A percentile compares a stretch with the other conserved stretches of the same genome.
Evolutionary conservation across 2,888 invertebrate genomes (phyloP).

Genomic region (Timema cristinae): DNA sequence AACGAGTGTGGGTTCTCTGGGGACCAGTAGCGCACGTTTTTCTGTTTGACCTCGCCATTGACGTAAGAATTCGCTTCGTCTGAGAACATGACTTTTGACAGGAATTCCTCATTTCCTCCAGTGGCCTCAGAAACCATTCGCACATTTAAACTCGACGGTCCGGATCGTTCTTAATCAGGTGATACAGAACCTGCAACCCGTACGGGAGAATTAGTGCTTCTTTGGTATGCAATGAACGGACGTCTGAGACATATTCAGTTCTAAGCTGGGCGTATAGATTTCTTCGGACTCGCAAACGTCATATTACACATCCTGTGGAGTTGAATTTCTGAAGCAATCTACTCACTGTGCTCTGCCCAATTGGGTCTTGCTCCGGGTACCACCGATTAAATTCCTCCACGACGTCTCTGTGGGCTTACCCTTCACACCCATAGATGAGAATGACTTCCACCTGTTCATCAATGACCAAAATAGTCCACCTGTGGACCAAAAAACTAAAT

Average conservation of each 20-base stretch:
- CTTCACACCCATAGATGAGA: neutral
- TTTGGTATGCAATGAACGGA: neutral
- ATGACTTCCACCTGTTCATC: neutral
- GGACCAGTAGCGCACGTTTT: conserved; percentile 9
- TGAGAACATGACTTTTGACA: neutral
- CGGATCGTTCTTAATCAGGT: too few relatives aligned
- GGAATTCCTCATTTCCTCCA: neutral
- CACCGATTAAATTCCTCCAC: conserved; percentile 10
- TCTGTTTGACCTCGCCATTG: neutral
- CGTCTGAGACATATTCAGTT: neutral
- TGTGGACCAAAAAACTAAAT: too few relatives aligned
- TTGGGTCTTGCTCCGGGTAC: conserved; percentile 8
- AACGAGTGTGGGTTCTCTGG: neutral
- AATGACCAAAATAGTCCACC: neutral
- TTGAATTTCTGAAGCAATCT: neutral
- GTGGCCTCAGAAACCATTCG: neutral
- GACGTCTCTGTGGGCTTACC: neutral
- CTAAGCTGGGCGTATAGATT: conserved; percentile 3
- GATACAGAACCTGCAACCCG: too few relatives aligned
- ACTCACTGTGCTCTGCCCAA: conserved; percentile 9
- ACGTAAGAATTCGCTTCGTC: neutral
- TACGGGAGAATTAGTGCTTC: neutral
- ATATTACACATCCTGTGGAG: conserved; percentile 8
- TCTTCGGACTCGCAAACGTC: conserved; percentile 10
- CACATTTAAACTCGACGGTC: neutral